phyloP scores from a whole-genome alignment of 1,140 invertebrate genomes.

The Rhopalosiphum padi region DNA sequence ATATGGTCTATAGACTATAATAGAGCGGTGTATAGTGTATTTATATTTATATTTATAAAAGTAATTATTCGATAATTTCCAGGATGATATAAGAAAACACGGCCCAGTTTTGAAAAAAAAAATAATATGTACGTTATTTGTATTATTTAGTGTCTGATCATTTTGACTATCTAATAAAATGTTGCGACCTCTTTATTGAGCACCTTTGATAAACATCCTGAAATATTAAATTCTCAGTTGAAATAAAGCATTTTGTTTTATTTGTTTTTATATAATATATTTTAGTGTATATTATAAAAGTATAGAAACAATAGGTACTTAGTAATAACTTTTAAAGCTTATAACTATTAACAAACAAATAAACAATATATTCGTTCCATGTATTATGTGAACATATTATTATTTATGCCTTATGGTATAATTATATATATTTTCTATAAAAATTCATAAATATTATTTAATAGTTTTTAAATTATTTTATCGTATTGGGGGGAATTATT shows the following conservation, averaged over 20 bases:
- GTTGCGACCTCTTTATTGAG: accelerated
- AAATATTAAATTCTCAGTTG: no score
- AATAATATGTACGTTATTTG: background rate
- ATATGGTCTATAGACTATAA: background rate
- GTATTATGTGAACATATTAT: no score
- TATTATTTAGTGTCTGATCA: background rate
- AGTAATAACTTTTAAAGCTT: no score
- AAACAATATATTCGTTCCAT: background rate
- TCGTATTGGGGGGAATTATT: no score
- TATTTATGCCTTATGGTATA: no score
- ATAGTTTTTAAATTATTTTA: no score
- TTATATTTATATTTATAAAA: background rate
- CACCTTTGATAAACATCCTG: no score
- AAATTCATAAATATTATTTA: no score
- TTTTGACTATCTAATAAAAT: background rate
- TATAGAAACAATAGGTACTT: background rate
- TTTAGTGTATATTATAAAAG: background rate
- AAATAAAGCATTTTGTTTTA: background rate
- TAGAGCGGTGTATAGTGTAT: background rate
- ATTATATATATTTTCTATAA: no score
- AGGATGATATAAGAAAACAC: background rate
- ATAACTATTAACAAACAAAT: background rate
- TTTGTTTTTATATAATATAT: background rate
- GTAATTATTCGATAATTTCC: background rate
- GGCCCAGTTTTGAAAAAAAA: background rate